These are phyloP conservation scores for Styela clava DNA, from an alignment of 23 tunicate species.

Conservation along the genomic window DNA sequence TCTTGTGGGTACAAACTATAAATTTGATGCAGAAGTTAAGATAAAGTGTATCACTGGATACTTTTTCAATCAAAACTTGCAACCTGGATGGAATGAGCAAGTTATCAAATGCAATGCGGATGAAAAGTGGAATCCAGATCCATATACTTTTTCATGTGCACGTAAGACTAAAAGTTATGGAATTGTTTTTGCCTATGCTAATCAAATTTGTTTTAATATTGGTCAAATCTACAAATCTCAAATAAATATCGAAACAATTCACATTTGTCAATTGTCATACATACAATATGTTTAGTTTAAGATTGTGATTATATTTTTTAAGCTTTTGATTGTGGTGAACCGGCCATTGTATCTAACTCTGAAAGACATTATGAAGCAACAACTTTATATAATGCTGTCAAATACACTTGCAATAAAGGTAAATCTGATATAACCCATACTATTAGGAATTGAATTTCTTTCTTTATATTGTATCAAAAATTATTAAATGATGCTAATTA, in stretches of 20 bases:
- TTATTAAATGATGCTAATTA: too few relatives aligned
- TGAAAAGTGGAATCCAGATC: constrained; percentile 39
- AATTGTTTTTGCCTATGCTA: too few relatives aligned
- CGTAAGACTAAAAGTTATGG: constrained; percentile 53
- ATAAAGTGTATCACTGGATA: constrained; percentile 36
- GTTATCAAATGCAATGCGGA: constrained; percentile 31
- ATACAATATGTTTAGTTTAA: too few relatives aligned
- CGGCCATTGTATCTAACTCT: not conserved
- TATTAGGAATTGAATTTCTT: too few relatives aligned
- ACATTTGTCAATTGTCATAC: too few relatives aligned
- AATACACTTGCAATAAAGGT: constrained; percentile 41
- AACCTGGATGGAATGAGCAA: constrained; percentile 5
- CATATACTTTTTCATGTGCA: constrained; percentile 17
- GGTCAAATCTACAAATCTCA: too few relatives aligned
- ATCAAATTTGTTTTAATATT: too few relatives aligned
- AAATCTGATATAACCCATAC: not conserved
- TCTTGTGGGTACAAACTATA: not conserved
- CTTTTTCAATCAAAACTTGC: constrained; percentile 26
- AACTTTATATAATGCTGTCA: not conserved
- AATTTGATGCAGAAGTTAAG: constrained; percentile 20
- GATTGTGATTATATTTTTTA: too few relatives aligned
- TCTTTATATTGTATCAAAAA: too few relatives aligned
- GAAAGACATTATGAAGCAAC: not conserved
- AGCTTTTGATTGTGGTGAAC: constrained; percentile 36
- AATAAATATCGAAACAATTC: too few relatives aligned